Evolutionary conservation across 1,140 invertebrate genomes (phyloP).

Genomic region (Luehdorfia chinensis): DNA sequence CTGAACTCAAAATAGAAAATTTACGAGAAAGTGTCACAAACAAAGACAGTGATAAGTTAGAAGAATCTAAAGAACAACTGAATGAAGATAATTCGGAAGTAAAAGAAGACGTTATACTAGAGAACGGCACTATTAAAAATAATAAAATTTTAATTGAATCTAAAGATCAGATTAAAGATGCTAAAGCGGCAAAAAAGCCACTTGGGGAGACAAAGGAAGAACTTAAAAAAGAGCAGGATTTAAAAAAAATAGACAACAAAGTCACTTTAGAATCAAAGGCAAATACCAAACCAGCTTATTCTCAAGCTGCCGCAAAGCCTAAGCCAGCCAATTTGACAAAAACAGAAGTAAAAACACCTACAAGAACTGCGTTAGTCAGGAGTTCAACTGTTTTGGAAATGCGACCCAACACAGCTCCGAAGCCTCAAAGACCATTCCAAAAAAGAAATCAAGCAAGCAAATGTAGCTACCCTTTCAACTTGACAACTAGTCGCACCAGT

Average conservation of each 20-base stretch:
- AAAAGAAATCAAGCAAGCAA: slow-evolving; percentile 55
- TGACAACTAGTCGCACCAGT: slow-evolving; percentile 68
- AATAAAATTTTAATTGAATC: slow-evolving; percentile 13
- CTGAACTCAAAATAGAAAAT: no score
- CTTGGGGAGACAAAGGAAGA: slow-evolving; percentile 21
- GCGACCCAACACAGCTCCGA: slow-evolving; percentile 36
- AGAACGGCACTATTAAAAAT: slow-evolving; percentile 4
- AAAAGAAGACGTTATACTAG: not conserved
- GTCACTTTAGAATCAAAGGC: slow-evolving; percentile 30
- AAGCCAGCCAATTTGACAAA: slow-evolving; percentile 55
- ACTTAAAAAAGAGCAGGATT: slow-evolving; percentile 36
- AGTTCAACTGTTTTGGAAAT: slow-evolving; percentile 80
- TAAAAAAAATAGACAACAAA: slow-evolving; percentile 39
- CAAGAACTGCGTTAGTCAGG: slow-evolving; percentile 52
- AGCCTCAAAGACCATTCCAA: slow-evolving; percentile 40
- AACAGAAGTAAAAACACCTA: slow-evolving; percentile 49
- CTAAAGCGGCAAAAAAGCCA: slow-evolving; percentile 6
- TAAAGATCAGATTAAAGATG: slow-evolving; percentile 18
- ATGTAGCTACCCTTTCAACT: slow-evolving; percentile 75
- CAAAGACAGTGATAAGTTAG: slow-evolving; percentile 9
- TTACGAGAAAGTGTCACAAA: slow-evolving; percentile 8
- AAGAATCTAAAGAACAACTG: slow-evolving; percentile 11
- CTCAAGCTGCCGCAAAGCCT: slow-evolving; percentile 73
- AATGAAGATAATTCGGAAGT: not conserved
- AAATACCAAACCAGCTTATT: slow-evolving; percentile 63